Percentiles rank a stretch among this genome's conserved stretches.
These are phyloP conservation scores for Mallotus villosus DNA, from an alignment of 2,797 vertebrate species.

Conservation along the genomic window DNA sequence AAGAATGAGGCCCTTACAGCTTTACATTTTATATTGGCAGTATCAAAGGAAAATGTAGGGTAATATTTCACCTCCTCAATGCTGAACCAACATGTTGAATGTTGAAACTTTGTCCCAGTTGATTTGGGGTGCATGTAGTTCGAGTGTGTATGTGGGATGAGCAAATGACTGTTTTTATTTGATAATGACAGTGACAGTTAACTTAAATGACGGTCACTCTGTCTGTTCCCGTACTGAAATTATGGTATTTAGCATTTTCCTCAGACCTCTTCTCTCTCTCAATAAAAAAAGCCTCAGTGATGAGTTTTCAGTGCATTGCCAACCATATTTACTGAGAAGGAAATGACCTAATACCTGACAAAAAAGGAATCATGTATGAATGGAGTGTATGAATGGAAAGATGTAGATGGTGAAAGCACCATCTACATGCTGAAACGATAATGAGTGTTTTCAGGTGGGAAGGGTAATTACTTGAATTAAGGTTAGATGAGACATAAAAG, in stretches of 20 bases:
- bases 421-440: not conserved
- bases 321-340: slow-evolving; percentile 11
- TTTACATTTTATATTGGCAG: no score
- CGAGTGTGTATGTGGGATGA: no score
- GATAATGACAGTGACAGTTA: not conserved
- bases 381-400: no score
- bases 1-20: no score
- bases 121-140: no score
- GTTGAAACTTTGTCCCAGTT: no score
- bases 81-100: no score
- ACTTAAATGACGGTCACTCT: not conserved
- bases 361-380: not conserved
- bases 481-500: slow-evolving; percentile 13
- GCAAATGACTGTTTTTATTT: not conserved
- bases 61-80: no score
- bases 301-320: slow-evolving; percentile 2
- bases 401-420: not conserved
- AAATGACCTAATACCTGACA: not conserved
- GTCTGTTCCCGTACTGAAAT: not conserved
- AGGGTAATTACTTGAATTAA: slow-evolving; percentile 21
- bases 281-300: not conserved
- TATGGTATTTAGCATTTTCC: not conserved
- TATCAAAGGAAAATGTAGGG: no score
- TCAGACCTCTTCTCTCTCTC: not conserved
- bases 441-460: slow-evolving; percentile 13